Conservation (phyloP, 2,888 invertebrate genomes). For the Noctuana brunneofusca region DNA sequence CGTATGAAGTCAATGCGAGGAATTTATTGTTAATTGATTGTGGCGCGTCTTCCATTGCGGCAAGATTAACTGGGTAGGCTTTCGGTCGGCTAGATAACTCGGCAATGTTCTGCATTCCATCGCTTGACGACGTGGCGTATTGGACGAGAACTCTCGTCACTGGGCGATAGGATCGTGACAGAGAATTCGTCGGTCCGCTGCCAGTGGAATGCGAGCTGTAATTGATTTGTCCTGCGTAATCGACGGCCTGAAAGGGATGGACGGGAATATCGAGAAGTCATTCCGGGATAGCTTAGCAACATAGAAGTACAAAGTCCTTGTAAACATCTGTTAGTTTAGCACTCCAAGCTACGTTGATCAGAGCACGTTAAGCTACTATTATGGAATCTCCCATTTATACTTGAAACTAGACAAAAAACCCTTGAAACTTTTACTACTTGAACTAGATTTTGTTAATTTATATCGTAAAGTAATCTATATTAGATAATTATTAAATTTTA, state of each 20-base stretch:
- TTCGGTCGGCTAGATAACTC: conserved; percentile 51
- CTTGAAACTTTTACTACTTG: too few relatives aligned
- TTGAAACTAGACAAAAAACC: too few relatives aligned
- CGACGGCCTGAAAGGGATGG: conserved; percentile 68
- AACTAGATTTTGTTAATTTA: too few relatives aligned
- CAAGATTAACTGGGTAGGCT: conserved; percentile 62
- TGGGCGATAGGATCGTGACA: conserved; percentile 75
- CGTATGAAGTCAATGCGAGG: conserved; percentile 65
- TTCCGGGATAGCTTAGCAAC: conserved; percentile 39
- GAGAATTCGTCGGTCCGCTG: conserved; percentile 76
- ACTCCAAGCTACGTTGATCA: conserved; percentile 16
- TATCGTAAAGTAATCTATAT: too few relatives aligned
- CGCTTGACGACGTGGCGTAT: conserved; percentile 54
- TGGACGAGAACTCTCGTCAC: conserved; percentile 69
- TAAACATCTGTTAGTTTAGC: conserved; percentile 31
- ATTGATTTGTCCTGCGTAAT: conserved; percentile 82
- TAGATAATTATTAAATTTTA: too few relatives aligned
- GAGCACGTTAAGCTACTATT: not conserved
- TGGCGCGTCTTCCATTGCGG: conserved; percentile 70
- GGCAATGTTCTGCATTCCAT: conserved; percentile 67
- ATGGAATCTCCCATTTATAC: not conserved
- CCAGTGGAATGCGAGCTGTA: conserved; percentile 75
- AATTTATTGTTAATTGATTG: conserved; percentile 73
- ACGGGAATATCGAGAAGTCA: conserved; percentile 71
- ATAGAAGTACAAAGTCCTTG: conserved; percentile 22